These are phyloP conservation scores for Harpagus bidentatus DNA, from an alignment of 2,113 vertebrate species.

Conservation along the genomic window DNA sequence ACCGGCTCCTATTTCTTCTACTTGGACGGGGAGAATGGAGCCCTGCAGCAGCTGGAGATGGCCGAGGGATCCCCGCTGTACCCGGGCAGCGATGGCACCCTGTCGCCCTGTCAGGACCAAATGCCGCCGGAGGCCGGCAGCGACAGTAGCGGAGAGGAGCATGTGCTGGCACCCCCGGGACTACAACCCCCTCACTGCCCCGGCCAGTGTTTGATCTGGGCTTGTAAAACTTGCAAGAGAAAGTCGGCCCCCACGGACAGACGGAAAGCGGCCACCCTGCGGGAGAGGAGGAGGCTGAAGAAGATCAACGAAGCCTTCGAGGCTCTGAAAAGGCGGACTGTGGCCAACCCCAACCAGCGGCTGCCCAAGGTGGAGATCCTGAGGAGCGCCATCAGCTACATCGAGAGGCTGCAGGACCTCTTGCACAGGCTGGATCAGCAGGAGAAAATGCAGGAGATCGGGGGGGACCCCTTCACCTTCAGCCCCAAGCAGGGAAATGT, in stretches of 20 bases:
- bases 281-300: constrained; percentile 91
- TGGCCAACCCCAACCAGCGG: constrained; percentile 95
- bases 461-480: constrained; percentile 72
- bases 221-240: constrained; percentile 95
- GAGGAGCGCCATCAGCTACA: constrained; percentile 96
- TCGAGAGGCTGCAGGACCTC: constrained; percentile 92
- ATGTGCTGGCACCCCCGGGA: constrained; percentile 91
- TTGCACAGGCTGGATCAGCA: constrained; percentile 90
- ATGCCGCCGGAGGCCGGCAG: constrained; percentile 84
- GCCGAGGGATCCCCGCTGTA: constrained; percentile 90
- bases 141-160: constrained; percentile 92
- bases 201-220: constrained; percentile 95
- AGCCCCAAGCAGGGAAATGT: constrained; percentile 80
- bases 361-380: constrained; percentile 98
- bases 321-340: constrained; percentile 90
- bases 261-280: constrained; percentile 91
- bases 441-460: constrained; percentile 80
- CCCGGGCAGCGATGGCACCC: constrained; percentile 83
- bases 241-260: constrained; percentile 92
- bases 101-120: constrained; percentile 86
- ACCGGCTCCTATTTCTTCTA: constrained; percentile 97
- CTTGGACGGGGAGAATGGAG: constrained; percentile 89
- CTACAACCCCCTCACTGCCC: constrained; percentile 88
- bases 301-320: constrained; percentile 99
- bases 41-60: constrained; percentile 89